Conservation (phyloP, 1,140 invertebrate species). For the Heliconius hewitsoni region DNA sequence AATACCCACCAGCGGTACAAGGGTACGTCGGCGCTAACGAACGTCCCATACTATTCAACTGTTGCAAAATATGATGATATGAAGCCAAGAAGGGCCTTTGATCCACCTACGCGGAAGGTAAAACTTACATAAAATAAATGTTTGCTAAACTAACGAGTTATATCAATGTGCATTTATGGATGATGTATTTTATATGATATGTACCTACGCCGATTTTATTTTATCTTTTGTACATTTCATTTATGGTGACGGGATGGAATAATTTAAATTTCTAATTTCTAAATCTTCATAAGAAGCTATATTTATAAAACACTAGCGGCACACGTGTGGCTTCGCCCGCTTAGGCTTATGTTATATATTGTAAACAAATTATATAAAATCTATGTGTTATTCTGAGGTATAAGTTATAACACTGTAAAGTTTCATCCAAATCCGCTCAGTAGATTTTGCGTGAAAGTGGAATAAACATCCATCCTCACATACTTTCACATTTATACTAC, state of each 20-base stretch:
- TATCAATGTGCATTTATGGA: neutral
- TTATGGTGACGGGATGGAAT: neutral
- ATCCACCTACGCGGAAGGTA: conserved; percentile 60
- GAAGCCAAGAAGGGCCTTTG: conserved; percentile 46
- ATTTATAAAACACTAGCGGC: too few relatives aligned
- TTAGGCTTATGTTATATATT: too few relatives aligned
- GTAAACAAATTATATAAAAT: too few relatives aligned
- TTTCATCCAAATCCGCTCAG: too few relatives aligned
- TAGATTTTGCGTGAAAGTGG: too few relatives aligned
- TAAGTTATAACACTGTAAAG: too few relatives aligned
- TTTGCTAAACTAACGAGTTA: conserved; percentile 2
- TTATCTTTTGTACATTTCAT: neutral
- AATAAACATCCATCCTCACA: too few relatives aligned
- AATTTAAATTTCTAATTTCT: neutral
- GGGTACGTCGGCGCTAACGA: conserved; percentile 34
- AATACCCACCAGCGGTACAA: conserved; percentile 43
- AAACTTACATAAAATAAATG: neutral
- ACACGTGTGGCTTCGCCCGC: too few relatives aligned
- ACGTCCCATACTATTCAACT: conserved; percentile 56
- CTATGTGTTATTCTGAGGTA: too few relatives aligned
- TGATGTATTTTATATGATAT: neutral
- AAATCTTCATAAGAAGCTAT: neutral
- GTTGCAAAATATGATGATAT: conserved; percentile 52
- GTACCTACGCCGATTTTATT: too few relatives aligned
- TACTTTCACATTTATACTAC: too few relatives aligned